Evolutionary conservation across 2,888 invertebrate species (phyloP).

Genomic region (Lochmaea crataegi): DNA sequence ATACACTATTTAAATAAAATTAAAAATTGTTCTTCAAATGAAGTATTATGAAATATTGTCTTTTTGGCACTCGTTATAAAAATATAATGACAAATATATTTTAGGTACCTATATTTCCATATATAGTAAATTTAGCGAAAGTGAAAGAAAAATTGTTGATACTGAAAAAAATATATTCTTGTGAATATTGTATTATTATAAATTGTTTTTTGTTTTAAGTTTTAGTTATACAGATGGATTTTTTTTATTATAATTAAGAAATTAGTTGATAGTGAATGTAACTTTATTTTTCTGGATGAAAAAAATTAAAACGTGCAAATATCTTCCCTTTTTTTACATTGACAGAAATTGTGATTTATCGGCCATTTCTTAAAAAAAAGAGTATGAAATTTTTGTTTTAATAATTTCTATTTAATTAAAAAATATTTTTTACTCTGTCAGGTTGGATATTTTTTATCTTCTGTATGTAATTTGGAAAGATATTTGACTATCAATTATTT

Average conservation of each 20-base stretch:
- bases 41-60: not conserved
- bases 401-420: too few relatives aligned
- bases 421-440: too few relatives aligned
- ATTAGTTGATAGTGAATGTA: slow-evolving; percentile 20
- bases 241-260: slow-evolving; percentile 28
- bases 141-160: slow-evolving; percentile 28
- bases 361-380: too few relatives aligned
- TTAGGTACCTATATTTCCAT: slow-evolving; percentile 11
- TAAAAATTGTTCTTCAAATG: not conserved
- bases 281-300: not conserved
- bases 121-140: slow-evolving; percentile 14
- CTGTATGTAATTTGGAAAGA: too few relatives aligned
- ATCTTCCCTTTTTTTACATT: slow-evolving; percentile 1
- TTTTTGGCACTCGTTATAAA: slow-evolving; percentile 2
- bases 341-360: not conserved
- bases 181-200: slow-evolving; percentile 38
- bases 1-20: not conserved
- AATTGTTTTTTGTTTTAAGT: slow-evolving; percentile 33
- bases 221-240: slow-evolving; percentile 34
- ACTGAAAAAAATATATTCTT: slow-evolving; percentile 30
- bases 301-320: slow-evolving; percentile 4
- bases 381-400: too few relatives aligned
- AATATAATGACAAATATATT: slow-evolving; percentile 5
- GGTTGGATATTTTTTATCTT: not conserved
- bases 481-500: not conserved